Evolutionary conservation across 2,113 vertebrate genomes (phyloP), one percentile per base, ranked within the genome.

Genomic region (Pseudorectes ferrugineus): DNA sequence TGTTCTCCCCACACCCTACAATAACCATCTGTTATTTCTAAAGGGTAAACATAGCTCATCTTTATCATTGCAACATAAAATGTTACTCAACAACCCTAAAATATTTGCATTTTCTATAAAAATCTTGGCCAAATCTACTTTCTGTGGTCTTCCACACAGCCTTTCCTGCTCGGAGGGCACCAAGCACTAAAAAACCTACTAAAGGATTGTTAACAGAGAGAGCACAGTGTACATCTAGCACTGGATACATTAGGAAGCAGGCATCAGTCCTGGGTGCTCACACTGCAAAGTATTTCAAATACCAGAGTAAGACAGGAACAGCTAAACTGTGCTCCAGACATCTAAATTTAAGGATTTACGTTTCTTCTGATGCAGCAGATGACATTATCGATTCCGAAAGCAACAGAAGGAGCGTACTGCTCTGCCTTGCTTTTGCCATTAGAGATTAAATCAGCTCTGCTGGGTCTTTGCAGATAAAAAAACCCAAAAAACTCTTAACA

Each of bases 391-490:
- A 94, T 92, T 82, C 38, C 5, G 9, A 94, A 95, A 91, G 91
- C 84, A 91, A 57, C 63, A 76, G 91, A 94, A 96, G 87, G 78
- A 89, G 28, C 12, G 16, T 29, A 91, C 23, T 9, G 66, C 81
- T 85, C 62, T 88, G 85, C n/a, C 81, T 92, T 85, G 85, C 46
- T 92, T 96, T 96, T 92, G 81, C 87, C 43, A 48, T 76, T 76
- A 70, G 43, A 85, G 76, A 92, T 91, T 91, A 72, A 80, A 90
- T 90, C 66, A 96, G 35, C 10, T 93, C 42, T 85, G 10, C 35
- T 5, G 8, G 8, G 54, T 43, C n/a, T 93, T 81, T 70, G 38
- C 33, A 93, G 71, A 73, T 76, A 54, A 77, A 90, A 93, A 59
- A 78, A 5, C 14, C 16, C 9, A 58, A 73, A 77, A 91, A 76